A percentile compares a stretch with the other conserved stretches of the same genome.
Conservation (phyloP, 1,140 invertebrate species). For the Pissodes strobi region DNA sequence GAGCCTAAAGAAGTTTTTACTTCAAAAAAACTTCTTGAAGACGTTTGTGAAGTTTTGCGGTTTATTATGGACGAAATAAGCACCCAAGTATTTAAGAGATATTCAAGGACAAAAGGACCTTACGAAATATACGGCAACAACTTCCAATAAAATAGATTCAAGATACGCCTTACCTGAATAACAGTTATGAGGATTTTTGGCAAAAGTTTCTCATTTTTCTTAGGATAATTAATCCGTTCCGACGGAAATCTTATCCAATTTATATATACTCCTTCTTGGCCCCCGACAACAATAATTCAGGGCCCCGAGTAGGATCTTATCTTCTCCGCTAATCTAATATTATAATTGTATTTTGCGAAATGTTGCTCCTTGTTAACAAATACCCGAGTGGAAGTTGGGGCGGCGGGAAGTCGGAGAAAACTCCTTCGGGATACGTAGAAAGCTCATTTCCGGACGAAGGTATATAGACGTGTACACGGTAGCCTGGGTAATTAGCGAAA, state of each 20-base stretch:
- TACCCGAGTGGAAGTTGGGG: slow-evolving; percentile 37
- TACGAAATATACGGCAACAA: too few species aligned
- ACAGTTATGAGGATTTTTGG: too few species aligned
- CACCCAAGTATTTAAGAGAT: too few species aligned
- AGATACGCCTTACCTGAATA: too few species aligned
- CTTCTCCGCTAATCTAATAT: slow-evolving; percentile 53
- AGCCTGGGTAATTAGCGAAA: slow-evolving; percentile 49
- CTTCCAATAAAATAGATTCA: too few species aligned
- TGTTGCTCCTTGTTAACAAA: slow-evolving; percentile 54
- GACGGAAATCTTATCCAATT: slow-evolving; percentile 1
- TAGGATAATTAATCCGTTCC: slow-evolving; percentile 27
- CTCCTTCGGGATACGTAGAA: slow-evolving; percentile 55
- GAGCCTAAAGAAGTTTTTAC: too few species aligned
- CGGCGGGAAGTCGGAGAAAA: slow-evolving; percentile 17
- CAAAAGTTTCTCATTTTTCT: too few species aligned
- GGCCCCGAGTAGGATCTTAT: slow-evolving; percentile 17
- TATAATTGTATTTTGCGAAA: slow-evolving; percentile 55
- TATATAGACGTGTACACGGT: slow-evolving; percentile 38
- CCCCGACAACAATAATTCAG: slow-evolving; percentile 10
- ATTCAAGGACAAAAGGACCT: too few species aligned
- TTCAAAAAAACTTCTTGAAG: too few species aligned
- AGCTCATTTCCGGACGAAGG: slow-evolving; percentile 54
- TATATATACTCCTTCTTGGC: not conserved
- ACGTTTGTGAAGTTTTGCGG: too few species aligned
- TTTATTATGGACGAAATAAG: too few species aligned